Base-by-base conservation (phyloP, 2,113 vertebrate genomes). In the Aix galericulata region DNA sequence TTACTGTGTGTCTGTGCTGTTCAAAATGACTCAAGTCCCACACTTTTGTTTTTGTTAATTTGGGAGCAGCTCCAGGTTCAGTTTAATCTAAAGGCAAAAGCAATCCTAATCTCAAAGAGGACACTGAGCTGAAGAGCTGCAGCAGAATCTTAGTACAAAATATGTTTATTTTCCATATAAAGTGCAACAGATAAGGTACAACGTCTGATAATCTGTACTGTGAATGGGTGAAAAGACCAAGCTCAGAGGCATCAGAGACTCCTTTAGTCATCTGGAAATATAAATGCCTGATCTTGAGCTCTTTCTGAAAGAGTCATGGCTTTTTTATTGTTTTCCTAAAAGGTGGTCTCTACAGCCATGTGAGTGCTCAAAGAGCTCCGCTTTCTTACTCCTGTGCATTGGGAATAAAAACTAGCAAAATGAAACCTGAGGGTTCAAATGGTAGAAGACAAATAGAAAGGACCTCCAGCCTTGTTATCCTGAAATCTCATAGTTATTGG, bases 111-210 rank as follows among this genome's bases (percentile, higher is more conserved):
- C 8, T 36, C 25, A 80, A 7, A 27, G 17, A 73, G 77, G 89
- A 66, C 25, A 31, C 42, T 52, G 22, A 18, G 7, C 26, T 6
- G 0, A 29, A 55, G 15, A 69, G 13, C 55, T 6, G 2, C 13
- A 80, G 32, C 58, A 53, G 21, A 44, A 84, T 89, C 29, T 92
- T 82, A 73, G 32, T 8, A 56, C 11, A n/a, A 40, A 75, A 38
- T 68, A 67, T 34, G 22, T 42, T 20, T 81, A 83, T 78, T 88
- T 90, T 59, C 83, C 67, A 80, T 78, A 56, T 23, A 34, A 92
- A 76, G 14, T 86, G 9, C 38, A 81, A 78, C 34, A 88, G 40
- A 53, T 66, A 59, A 60, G 5, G 26, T 80, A 63, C 36, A 83
- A 32, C 10, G 69, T 50, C 71, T 72, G 53, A 13, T 78, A 26